Evolutionary conservation across 2,888 invertebrate genomes (phyloP).

Genomic region (Callosobruchus maculatus): DNA sequence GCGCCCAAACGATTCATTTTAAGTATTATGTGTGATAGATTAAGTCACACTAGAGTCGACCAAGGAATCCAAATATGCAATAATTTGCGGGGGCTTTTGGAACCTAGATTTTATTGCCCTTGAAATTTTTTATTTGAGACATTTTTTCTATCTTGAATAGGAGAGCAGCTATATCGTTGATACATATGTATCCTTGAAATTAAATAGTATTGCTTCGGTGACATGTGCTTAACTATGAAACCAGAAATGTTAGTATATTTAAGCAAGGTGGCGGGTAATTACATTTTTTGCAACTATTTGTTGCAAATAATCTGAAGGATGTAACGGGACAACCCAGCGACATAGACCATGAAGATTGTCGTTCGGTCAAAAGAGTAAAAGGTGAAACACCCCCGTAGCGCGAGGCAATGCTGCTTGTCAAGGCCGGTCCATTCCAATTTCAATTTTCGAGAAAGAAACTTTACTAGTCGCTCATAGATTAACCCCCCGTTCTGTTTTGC

Average conservation of each 20-base stretch:
- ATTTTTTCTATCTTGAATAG: too few species aligned
- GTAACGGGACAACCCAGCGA: not conserved
- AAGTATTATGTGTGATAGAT: too few species aligned
- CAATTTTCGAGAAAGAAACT: conserved; percentile 9
- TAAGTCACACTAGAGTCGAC: too few species aligned
- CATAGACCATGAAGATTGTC: conserved; percentile 1
- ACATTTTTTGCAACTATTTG: not conserved
- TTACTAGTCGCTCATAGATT: conserved; percentile 5
- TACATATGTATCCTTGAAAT: too few species aligned
- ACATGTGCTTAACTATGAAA: too few species aligned
- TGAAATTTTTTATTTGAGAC: too few species aligned
- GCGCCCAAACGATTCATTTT: too few species aligned
- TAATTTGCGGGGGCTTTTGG: too few species aligned
- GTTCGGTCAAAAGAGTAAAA: conserved; percentile 27
- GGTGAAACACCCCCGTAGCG: conserved; percentile 46
- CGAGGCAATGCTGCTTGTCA: conserved; percentile 49
- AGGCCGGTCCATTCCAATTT: conserved; percentile 26
- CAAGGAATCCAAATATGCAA: too few species aligned
- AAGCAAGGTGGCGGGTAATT: not conserved
- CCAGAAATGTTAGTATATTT: not conserved
- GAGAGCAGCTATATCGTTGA: too few species aligned
- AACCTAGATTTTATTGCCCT: too few species aligned
- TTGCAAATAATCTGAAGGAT: not conserved
- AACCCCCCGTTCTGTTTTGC: conserved; percentile 36
- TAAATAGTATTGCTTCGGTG: too few species aligned